Percentiles rank a stretch among this genome's conserved stretches.
These are phyloP conservation scores for Columba janthina DNA, from an alignment of 2,113 vertebrate species.

Conservation along the genomic window DNA sequence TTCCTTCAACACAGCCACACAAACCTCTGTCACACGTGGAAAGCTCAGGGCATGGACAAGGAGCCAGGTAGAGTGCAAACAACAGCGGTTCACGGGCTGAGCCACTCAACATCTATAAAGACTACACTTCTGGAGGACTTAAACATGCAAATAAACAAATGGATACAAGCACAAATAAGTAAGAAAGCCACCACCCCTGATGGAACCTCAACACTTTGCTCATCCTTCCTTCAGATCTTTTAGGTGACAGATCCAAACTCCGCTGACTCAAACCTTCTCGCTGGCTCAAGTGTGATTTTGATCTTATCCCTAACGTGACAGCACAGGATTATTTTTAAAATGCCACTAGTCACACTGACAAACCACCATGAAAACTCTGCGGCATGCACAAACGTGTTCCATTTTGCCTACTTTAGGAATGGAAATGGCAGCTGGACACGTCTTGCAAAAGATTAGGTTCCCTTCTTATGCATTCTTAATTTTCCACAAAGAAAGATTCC, in stretches of 20 bases:
- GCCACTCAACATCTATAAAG: background rate
- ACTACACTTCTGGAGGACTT: background rate
- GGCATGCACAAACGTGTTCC: background rate
- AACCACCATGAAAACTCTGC: background rate
- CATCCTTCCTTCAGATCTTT: background rate
- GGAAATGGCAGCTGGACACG: background rate
- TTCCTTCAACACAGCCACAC: background rate
- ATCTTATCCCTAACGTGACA: background rate
- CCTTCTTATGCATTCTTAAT: background rate
- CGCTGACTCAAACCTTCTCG: background rate
- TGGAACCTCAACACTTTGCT: background rate
- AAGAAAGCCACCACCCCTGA: background rate
- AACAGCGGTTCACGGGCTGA: background rate
- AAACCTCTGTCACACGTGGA: background rate
- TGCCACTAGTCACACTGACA: background rate
- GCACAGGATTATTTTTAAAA: background rate
- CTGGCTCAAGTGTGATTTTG: background rate
- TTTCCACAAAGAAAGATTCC: background rate
- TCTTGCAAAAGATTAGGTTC: background rate
- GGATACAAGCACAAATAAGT: background rate
- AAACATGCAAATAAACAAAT: background rate
- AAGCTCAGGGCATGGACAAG: background rate
- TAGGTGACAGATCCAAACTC: background rate
- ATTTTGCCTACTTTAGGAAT: background rate
- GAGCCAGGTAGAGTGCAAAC: background rate